Percentiles rank a stretch among this genome's conserved stretches.
phyloP scores from a whole-genome alignment of 2,113 vertebrate species.

The Bungarus multicinctus region DNA sequence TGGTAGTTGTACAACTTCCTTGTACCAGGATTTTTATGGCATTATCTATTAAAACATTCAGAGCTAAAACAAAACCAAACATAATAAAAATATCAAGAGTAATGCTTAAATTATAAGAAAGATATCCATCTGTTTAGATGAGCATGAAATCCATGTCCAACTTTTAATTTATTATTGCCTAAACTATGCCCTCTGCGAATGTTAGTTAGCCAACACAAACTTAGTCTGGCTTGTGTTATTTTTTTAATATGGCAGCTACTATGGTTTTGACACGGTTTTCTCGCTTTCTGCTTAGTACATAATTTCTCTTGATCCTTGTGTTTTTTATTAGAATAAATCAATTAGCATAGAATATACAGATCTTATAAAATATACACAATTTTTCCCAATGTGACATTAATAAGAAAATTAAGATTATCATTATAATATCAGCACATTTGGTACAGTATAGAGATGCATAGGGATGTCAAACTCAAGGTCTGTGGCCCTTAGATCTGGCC shows the following conservation, averaged over 20 bases:
- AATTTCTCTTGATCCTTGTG: background rate
- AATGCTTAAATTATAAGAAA: slow-evolving; percentile 1
- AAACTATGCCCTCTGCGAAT: background rate
- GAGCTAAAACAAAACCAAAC: slow-evolving; percentile 4
- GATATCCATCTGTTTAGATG: background rate
- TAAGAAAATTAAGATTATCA: background rate
- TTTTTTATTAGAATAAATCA: background rate
- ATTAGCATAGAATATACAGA: background rate
- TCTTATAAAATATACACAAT: background rate
- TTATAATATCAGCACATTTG: background rate
- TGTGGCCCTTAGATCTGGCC: too few species aligned
- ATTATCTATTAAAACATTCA: slow-evolving; percentile 3
- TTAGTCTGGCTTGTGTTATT: background rate
- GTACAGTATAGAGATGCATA: background rate
- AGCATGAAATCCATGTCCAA: background rate
- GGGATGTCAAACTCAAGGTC: too few species aligned
- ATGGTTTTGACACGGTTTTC: slow-evolving; percentile 4
- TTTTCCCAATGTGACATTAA: background rate
- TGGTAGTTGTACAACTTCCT: slow-evolving; percentile 3
- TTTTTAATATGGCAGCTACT: background rate
- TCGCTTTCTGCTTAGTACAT: background rate
- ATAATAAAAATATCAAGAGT: slow-evolving; percentile 8
- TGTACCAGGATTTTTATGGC: background rate
- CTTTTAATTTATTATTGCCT: slow-evolving; percentile 21
- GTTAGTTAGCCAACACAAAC: slow-evolving; percentile 3